Base-by-base conservation (phyloP, 2,797 vertebrate genomes). In the Anguilla anguilla region DNA sequence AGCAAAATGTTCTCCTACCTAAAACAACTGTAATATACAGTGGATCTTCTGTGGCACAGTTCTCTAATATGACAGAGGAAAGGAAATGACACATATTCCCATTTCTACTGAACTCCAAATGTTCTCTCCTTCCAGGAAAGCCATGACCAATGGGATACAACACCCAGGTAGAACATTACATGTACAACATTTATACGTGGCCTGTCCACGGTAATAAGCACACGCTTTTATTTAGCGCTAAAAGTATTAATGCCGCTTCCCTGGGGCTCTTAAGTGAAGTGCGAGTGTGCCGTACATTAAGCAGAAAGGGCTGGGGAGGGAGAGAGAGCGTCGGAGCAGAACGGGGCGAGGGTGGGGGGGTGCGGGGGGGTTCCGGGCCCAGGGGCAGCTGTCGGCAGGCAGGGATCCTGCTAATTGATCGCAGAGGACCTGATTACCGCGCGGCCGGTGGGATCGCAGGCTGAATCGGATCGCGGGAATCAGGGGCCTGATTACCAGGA, bases 391-490 rank as follows among this genome's bases (percentile, higher is more conserved):
- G 77, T 49, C 87, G 67, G 86, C 74, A 69, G 84, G 88, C 83
- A 87, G 86, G 89, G 85, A 90, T 89, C 72, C 84, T 43, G 89
- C 88, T 91, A 91, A 91, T 91, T 88, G 89, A 90, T 90, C 86
- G 84, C 82, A 83, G 55, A 91, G 89, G 90, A 90, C 88, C 89
- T 87, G 89, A 91, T 91, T 91, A 91, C 85, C 87, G 82, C 31
- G 39, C 51, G 69, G 87, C 85, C 67, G 86, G 79, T 19, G 90
- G 89, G 87, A 88, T 91, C 87, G 86, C 84, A 82, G 61, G 49
- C 59, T 91, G 94, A 95, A 95, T 96, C 89, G 86, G 90, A 93
- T 92, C 89, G 61, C 86, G 89, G 92, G 92, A 94, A 96, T 96
- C 95, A 95, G 89, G 91, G 88, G 35, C 35, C 82, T 86, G 91